phyloP scores from a whole-genome alignment of 1,140 invertebrate genomes.

The Diorhabda carinulata region DNA sequence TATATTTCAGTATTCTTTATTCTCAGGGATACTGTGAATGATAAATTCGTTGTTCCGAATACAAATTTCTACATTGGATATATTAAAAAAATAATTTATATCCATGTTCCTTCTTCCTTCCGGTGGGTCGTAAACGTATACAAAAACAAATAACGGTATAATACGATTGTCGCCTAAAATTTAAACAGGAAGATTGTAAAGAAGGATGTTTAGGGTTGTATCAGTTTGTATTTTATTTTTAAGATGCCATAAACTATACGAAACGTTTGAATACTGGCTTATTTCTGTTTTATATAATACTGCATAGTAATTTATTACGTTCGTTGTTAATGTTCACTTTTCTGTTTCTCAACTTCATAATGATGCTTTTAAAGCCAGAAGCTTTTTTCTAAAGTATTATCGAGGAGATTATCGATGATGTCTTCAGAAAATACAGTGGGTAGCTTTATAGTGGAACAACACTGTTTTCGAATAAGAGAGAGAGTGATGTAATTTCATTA shows the following conservation, averaged over 20 bases:
- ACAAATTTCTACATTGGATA: too few species aligned
- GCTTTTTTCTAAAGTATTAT: neutral
- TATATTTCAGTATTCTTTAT: too few species aligned
- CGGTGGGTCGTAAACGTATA: neutral
- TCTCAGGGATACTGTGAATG: too few species aligned
- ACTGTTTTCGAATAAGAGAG: too few species aligned
- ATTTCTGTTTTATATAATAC: neutral
- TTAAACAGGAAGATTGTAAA: slow-evolving; percentile 1
- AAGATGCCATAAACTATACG: neutral
- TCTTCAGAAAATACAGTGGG: neutral
- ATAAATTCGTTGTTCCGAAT: too few species aligned
- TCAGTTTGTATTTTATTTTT: neutral
- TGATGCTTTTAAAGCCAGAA: neutral
- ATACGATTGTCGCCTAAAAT: neutral
- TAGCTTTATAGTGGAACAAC: too few species aligned
- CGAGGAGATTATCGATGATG: neutral
- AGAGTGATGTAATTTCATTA: too few species aligned
- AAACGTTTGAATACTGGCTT: neutral
- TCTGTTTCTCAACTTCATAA: neutral
- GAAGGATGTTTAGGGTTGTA: neutral
- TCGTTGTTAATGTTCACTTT: neutral
- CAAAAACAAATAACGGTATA: neutral
- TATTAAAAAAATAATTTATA: too few species aligned
- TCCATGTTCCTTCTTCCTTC: neutral
- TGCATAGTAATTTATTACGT: neutral